Base-by-base conservation (phyloP, 2,797 vertebrate genomes). In the Trachops cirrhosus region DNA sequence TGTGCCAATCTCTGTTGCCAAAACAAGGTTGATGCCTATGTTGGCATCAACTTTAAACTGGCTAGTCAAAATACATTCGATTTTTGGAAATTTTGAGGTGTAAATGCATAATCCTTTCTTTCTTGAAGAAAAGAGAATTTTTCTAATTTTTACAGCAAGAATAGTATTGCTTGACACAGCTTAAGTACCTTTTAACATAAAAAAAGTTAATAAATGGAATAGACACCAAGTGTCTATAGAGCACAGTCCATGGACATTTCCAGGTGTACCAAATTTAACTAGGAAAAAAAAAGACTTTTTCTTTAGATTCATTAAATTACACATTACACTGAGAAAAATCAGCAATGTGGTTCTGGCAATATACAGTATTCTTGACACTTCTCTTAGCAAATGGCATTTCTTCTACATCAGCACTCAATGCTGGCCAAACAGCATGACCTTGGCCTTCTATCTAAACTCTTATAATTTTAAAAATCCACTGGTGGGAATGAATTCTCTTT, bases 401-500 rank as follows among this genome's bases (percentile, higher is more conserved):
- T 93, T 93, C 93, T 64, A 75, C 77, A 79, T 94, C 74, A 98
- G 79, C 84, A 79, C 59, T 96, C 96, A 97, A 92, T 93, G 75
- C 94, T 34, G 1, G 92, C 74, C 94, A 97, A 83, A 97, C 67
- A 92, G 73, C 59, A n/a, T 98, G 78, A 95, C 96, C 95, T 29
- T 97, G 94, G 86, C 94, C 96, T 97, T 96, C 79, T 95, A 70
- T 37, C 37, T 74, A 96, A 52, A 83, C 1, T 26, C 94, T 89
- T 95, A 90, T 54, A 91, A 93, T 89, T 97, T 89, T 59, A 94
- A 73, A 97, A 97, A 95, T 96, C 89, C 91, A 79, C 85, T 97
- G 78, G 93, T 94, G 88, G 96, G 74, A 95, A 93, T 19, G 50
- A 98, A 97, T 90, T 97, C 95, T 98, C 96, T 95, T 80, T 95